A percentile compares a stretch with the other conserved stretches of the same genome.
phyloP scores from a whole-genome alignment of 2,888 invertebrate genomes.

The Thelaira solivaga region DNA sequence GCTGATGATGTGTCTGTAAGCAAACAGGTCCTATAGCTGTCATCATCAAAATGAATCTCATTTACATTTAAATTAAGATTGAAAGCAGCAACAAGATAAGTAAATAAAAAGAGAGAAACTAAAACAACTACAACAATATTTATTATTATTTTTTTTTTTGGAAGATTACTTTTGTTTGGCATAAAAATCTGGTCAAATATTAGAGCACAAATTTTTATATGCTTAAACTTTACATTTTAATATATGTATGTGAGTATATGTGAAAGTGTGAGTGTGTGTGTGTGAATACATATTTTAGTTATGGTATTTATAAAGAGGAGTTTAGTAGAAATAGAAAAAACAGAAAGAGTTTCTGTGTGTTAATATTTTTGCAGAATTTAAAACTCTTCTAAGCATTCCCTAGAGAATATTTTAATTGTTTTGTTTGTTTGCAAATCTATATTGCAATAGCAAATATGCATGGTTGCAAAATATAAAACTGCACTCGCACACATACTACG shows the following conservation, averaged over 20 bases:
- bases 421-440: background rate
- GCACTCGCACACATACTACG: too few relatives aligned
- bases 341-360: background rate
- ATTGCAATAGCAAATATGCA: background rate
- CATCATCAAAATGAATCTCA: slow-evolving; percentile 64
- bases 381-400: slow-evolving; percentile 47
- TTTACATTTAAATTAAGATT: slow-evolving; percentile 66
- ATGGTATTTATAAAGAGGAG: background rate
- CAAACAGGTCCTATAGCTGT: slow-evolving; percentile 50
- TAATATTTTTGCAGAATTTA: slow-evolving; percentile 37
- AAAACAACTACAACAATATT: background rate
- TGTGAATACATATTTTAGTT: background rate
- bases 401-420: slow-evolving; percentile 34
- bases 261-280: background rate
- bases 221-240: slow-evolving; percentile 14
- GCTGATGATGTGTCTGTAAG: background rate
- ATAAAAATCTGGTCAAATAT: slow-evolving; percentile 45
- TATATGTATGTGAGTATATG: background rate
- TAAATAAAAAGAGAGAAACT: background rate
- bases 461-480: background rate
- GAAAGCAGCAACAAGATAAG: slow-evolving; percentile 37
- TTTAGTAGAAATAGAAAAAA: background rate
- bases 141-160: background rate
- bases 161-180: slow-evolving; percentile 3
- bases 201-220: slow-evolving; percentile 13